phyloP scores from a whole-genome alignment of 2,113 vertebrate species.

The human (Homo sapiens) region GRCh38 chr15:81229001-81229500 shows the following conservation, averaged over 20 bases:
- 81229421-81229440: not conserved
- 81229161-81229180: fast-evolving
- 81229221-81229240: fast-evolving
- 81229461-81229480: not conserved
- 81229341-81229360: fast-evolving
- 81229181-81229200: fast-evolving
- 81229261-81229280: fast-evolving
- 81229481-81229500: not conserved
- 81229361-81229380: not conserved
- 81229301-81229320: not conserved
- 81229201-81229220: too few relatives aligned
- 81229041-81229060: not conserved
- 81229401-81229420: not conserved
- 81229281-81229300: not conserved
- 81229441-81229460: fast-evolving
- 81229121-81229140: not conserved
- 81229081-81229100: fast-evolving
- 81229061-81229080: too few relatives aligned
- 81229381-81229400: not conserved
- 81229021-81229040: not conserved
- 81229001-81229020: not conserved
- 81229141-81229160: fast-evolving
- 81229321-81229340: not conserved
- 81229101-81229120: fast-evolving
- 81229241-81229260: fast-evolving